Conservation (phyloP, 2,797 vertebrate species). For the Gouania willdenowi region DNA sequence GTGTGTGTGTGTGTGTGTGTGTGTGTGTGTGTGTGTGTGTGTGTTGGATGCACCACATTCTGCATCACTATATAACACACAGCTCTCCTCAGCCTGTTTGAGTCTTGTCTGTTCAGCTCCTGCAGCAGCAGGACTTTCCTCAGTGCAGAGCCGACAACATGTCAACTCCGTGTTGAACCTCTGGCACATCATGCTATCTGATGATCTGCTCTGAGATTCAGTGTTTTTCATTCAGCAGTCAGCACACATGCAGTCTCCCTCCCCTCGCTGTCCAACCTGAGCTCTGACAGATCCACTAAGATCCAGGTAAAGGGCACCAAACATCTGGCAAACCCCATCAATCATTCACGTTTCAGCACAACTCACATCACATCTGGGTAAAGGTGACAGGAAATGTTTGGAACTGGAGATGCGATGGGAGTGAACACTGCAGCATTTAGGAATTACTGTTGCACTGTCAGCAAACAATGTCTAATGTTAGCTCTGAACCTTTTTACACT, state of each 20-base stretch:
- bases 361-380: slow-evolving; percentile 29
- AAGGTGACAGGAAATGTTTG: slow-evolving; percentile 25
- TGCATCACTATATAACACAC: slow-evolving; percentile 54
- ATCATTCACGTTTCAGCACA: slow-evolving; percentile 20
- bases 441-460: slow-evolving; percentile 17
- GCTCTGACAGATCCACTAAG: slow-evolving; percentile 12
- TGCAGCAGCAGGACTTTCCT: slow-evolving; percentile 7
- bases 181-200: slow-evolving; percentile 40
- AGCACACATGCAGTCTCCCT: background rate
- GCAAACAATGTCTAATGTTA: too few species aligned
- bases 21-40: too few species aligned
- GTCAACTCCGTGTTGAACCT: slow-evolving; percentile 38
- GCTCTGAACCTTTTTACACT: too few species aligned
- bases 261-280: slow-evolving; percentile 12
- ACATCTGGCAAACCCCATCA: slow-evolving; percentile 32
- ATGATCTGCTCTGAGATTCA: slow-evolving; percentile 2
- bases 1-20: too few species aligned
- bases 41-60: slow-evolving; percentile 77
- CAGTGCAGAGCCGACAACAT: slow-evolving; percentile 26
- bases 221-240: slow-evolving; percentile 1
- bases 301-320: slow-evolving; percentile 32
- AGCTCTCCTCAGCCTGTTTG: slow-evolving; percentile 35
- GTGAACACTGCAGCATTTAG: slow-evolving; percentile 50
- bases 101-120: slow-evolving; percentile 18
- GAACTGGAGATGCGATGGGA: slow-evolving; percentile 18